Base-by-base conservation (phyloP, 30 jellyfish, hydroid and myxozoan species). In the Cassiopea xamachana region DNA sequence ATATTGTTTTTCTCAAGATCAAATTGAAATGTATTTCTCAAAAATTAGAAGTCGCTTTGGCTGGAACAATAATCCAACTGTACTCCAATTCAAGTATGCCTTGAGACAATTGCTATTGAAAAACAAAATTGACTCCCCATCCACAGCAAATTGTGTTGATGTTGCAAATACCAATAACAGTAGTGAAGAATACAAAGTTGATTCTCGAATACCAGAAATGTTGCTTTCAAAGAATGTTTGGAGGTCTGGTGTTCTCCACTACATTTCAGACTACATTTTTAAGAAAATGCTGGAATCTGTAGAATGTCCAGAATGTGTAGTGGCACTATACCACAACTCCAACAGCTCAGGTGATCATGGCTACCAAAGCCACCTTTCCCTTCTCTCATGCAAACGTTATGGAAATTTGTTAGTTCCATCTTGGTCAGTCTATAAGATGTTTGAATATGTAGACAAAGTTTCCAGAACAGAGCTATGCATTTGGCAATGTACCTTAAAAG, bases 381-480 rank as follows among this genome's bases (percentile, higher is more conserved):
- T 88, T 49, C 78, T 88, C 5, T 68, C 77, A 3, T 88, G 84
- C 81, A 79, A 88, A 58, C 17, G 15, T 6, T 88, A 61, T 88
- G 95, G 95, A 16, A 16, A 77, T 3, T 88, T 88, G 91, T 43
- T 77, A 12, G 78, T 79, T 2, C 95, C 92, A 6, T 88, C 95
- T 5, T 39, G 16, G 47, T 88, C 95, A n/a, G 95, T 88, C 43
- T 46, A 9, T 84, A 77, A 39, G 39, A 92, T 88, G 51, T 84
- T 88, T 27, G 79, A 88, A 14, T 77, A 64, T n/a, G 86, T 59
- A 7, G 91, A 77, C 78, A 60, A 46, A 62, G 9, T 9, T 5
- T 78, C 86, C 4, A 10, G 83, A 47, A 19, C 15, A 2, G 77
- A 48, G 19, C 62, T 88, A 45, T 61, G 85, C 18, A 79, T 14